A percentile compares a stretch with the other conserved stretches of the same genome.
Conservation (phyloP, 2,888 invertebrate species). For the Scaptomyza tumidula region DNA sequence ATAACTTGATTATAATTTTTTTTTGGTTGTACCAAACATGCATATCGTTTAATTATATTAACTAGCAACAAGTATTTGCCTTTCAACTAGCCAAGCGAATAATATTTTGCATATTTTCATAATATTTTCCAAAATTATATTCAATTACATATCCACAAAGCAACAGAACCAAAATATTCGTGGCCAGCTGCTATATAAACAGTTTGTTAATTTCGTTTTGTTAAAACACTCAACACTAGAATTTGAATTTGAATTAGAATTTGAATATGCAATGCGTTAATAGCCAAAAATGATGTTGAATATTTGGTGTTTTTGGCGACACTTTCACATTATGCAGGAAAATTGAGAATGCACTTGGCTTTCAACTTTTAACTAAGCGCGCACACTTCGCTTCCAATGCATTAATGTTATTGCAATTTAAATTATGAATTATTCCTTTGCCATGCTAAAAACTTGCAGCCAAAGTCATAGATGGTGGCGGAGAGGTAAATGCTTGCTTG, state of each 20-base stretch:
- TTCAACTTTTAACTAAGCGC: conserved; percentile 50
- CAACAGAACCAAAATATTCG: neutral
- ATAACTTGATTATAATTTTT: conserved; percentile 46
- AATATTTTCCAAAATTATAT: conserved; percentile 32
- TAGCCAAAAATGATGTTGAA: conserved; percentile 33
- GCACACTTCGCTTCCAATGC: conserved; percentile 32
- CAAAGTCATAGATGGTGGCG: neutral
- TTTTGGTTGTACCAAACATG: conserved; percentile 17
- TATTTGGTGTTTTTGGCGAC: too few relatives aligned
- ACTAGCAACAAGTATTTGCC: conserved; percentile 62
- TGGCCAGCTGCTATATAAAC: conserved; percentile 58
- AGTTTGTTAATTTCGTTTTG: conserved; percentile 72
- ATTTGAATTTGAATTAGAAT: conserved; percentile 34
- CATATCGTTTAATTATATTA: conserved; percentile 57
- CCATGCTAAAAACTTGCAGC: conserved; percentile 48
- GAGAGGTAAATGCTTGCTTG: neutral
- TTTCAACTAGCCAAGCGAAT: conserved; percentile 44
- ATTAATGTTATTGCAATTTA: conserved; percentile 73
- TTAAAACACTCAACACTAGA: conserved; percentile 56
- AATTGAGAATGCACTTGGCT: conserved; percentile 56
- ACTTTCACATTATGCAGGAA: conserved; percentile 63
- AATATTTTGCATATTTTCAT: conserved; percentile 13
- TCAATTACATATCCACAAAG: conserved; percentile 44
- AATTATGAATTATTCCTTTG: conserved; percentile 70
- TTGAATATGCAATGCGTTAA: conserved; percentile 58